Conservation (phyloP, 2,888 invertebrate genomes). For the Amorpha juglandis region DNA sequence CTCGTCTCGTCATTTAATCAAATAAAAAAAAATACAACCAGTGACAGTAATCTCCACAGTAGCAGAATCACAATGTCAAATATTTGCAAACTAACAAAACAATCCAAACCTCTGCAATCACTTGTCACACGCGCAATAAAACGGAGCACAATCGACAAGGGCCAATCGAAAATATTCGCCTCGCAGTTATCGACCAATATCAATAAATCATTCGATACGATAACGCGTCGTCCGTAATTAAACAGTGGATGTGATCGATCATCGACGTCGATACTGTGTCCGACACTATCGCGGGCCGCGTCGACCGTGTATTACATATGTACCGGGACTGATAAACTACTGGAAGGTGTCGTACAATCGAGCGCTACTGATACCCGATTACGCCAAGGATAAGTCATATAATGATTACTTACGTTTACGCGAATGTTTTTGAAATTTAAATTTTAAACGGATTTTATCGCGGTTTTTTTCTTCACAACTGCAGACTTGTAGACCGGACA, state of each 20-base stretch:
- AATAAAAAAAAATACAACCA: no score
- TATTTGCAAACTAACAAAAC: conserved; percentile 7
- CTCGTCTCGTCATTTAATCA: no score
- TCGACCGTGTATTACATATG: conserved; percentile 34
- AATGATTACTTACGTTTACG: no score
- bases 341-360: conserved; percentile 30
- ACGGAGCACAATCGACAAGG: conserved; percentile 34
- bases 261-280: conserved; percentile 47
- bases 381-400: not conserved
- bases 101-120: conserved; percentile 9
- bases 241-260: conserved; percentile 72
- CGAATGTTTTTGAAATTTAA: no score
- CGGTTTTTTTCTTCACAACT: no score
- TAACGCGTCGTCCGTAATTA: conserved; percentile 69
- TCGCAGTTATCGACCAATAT: conserved; percentile 63
- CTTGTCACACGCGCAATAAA: conserved; percentile 23
- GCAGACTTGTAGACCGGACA: no score
- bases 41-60: not conserved
- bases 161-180: conserved; percentile 28
- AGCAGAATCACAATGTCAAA: not conserved
- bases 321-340: conserved; percentile 36
- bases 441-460: no score
- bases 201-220: conserved; percentile 76
- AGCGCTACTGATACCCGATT: not conserved
- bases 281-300: conserved; percentile 20